Base-by-base conservation (phyloP, 1,140 invertebrate genomes). In the Hermetia illucens region DNA sequence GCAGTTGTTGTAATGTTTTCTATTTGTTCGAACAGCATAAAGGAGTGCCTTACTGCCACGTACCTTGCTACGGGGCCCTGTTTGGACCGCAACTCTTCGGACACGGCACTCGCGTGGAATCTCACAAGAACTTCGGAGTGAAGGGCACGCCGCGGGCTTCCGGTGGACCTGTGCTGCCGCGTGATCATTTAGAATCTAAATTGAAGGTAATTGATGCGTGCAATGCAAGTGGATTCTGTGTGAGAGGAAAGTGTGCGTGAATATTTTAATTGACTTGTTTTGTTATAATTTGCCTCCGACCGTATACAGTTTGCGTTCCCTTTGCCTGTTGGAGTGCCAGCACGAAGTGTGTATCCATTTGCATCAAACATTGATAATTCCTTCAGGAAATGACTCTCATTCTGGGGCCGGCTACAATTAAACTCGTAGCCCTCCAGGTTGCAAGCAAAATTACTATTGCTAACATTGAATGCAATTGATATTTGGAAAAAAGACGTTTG, bases 31-130 rank as follows among this genome's bases (percentile, higher is more conserved):
- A 38, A 43, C 42, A 87, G 81, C 85, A 90, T 58, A 88, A 91
- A 66, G 83, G 83, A 36, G 80, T 86, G 38, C 86, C 88, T 27
- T 92, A 90, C 52, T 92, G 87, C 46, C 79, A 91, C 66, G 82
- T 86, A 21, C 87, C 86, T 21, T 92, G 88, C 55, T 91, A 92
- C 61, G 79, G 82, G 41, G 84, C 84, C 12, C 54, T 89, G 12
- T 92, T 90, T 65, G 87, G 87, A 27, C 84, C 85, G 17, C 77
- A 82, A 47, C 65, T 89, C 10, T 85, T 87, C 64, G 85, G 85
- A 6, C 85, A 89, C 63, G 85, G 85, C 15, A 87, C 83, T 21
- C 70, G 81, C 55, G 81, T 87, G 17, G 82, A 85, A 62, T 84
- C 83, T 41, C 83, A 87, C 55, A 84, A 81, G 36, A 86, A 80